Conservation (phyloP, 2,888 invertebrate species). For the Dryocosmus kuriphilus region DNA sequence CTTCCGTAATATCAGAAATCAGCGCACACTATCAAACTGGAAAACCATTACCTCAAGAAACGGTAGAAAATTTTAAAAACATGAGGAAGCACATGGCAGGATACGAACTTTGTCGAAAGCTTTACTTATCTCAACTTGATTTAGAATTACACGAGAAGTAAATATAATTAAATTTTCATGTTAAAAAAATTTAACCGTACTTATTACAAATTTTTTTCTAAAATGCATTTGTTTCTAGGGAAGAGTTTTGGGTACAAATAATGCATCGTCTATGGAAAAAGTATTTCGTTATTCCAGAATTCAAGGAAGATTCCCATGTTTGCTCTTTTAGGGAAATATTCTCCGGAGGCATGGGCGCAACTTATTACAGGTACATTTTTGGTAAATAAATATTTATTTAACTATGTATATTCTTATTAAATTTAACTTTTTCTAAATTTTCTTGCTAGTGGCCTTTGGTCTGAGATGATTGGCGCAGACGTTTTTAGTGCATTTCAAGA, state of each 20-base stretch:
- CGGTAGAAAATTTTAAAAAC: conserved; percentile 82
- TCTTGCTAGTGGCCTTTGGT: conserved; percentile 85
- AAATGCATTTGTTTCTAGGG: conserved; percentile 71
- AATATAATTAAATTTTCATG: conserved; percentile 54
- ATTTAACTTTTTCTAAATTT: conserved; percentile 45
- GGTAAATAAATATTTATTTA: conserved; percentile 2
- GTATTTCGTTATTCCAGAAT: conserved; percentile 87
- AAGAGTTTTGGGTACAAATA: conserved; percentile 90
- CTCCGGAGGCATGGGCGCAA: conserved; percentile 90
- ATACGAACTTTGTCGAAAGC: conserved; percentile 87
- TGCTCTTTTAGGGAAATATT: conserved; percentile 92
- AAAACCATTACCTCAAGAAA: conserved; percentile 84
- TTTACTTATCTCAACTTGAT: conserved; percentile 91
- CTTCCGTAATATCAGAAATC: conserved; percentile 80
- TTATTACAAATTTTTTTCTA: neutral
- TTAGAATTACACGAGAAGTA: conserved; percentile 87
- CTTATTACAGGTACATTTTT: conserved; percentile 83
- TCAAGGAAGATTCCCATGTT: conserved; percentile 90
- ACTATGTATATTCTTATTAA: neutral
- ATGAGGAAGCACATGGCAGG: conserved; percentile 88
- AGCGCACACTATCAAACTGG: conserved; percentile 88
- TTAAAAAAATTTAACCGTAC: too few species aligned
- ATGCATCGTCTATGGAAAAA: conserved; percentile 89
- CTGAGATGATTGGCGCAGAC: conserved; percentile 94
- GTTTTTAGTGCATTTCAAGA: conserved; percentile 91